These are phyloP conservation scores for Ornithoptera priamus DNA, from an alignment of 2,888 invertebrate species.

Conservation along the genomic window DNA sequence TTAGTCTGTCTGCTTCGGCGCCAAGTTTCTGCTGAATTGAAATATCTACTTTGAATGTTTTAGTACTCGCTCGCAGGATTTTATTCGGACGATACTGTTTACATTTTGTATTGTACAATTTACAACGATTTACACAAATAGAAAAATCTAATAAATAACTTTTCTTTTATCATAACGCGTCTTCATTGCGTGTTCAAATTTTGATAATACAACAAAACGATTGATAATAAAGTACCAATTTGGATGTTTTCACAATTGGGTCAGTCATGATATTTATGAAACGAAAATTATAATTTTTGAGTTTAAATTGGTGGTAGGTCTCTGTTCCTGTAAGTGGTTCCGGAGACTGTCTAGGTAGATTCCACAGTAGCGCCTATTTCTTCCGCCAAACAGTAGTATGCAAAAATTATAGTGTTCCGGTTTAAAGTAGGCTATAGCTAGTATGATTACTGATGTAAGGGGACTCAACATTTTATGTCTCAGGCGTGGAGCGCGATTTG, in stretches of 20 bases:
- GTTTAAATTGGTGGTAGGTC: too few relatives aligned
- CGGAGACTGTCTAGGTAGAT: too few relatives aligned
- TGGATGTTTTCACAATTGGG: background rate
- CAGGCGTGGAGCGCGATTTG: too few relatives aligned
- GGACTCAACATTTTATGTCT: too few relatives aligned
- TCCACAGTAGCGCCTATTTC: too few relatives aligned
- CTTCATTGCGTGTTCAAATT: background rate
- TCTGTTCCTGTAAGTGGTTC: too few relatives aligned
- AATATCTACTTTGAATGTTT: conserved; percentile 19
- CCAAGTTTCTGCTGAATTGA: conserved; percentile 16
- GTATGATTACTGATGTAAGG: too few relatives aligned
- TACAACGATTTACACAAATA: background rate
- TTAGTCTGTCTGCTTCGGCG: conserved; percentile 11
- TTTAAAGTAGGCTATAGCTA: too few relatives aligned
- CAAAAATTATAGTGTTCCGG: too few relatives aligned
- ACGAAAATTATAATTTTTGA: too few relatives aligned
- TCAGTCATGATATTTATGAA: too few relatives aligned
- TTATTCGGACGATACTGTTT: background rate
- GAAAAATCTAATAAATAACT: background rate
- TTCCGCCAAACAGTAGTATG: too few relatives aligned
- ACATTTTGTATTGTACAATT: background rate
- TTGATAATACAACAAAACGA: background rate
- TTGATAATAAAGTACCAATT: background rate
- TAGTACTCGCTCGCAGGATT: background rate
- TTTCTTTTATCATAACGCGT: background rate